Evolutionary conservation across 1,140 invertebrate species (phyloP), one percentile per base, ranked within the genome.

Genomic region (Cydia amplana): DNA sequence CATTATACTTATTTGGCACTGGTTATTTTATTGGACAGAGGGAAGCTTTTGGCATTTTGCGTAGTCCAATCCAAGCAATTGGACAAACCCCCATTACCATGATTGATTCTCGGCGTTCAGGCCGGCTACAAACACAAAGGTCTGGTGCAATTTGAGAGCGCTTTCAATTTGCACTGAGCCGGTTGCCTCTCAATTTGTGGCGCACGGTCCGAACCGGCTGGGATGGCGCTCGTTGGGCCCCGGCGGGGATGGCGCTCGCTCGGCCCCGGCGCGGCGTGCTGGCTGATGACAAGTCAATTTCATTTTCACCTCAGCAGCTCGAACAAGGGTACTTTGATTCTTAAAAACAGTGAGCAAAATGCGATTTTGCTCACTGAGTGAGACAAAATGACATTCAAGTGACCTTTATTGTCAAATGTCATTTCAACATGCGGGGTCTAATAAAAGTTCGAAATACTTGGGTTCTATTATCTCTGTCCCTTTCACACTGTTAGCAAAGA

Each of bases 11-110:
- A 40, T 40, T 40, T 40, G 36, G 36, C 16, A 55, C 16, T 55
- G 16, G n/a, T 7, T 55, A 55, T 55, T 6, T 55, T 60, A 60
- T 23, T 60, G 20, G 2, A 60, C 16, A 23, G 16, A 7, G 6
- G 16, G 5, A 23, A 60, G 18, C 55, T 23, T 43, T 40, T 9
- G 28, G 77, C 82, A 83, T 80, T 85, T 85, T 79, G 80, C 80
- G 78, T 82, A 81, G 81, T 84, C 84, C 89, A 91, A 90, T 90
- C 88, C 87, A 82, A 78, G 78, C 81, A 86, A 85, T 87, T 80
- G 86, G 81, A 86, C 84, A 85, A 88, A 90, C 82, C 87, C 79
- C 90, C 84, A 90, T 91, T 90, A 91, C 89, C 76, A 80, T 89
- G 88, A 91, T 91, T 90, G 90, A 91, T 90, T 90, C 83, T 86